Percentiles rank a stretch among this genome's conserved stretches.
Evolutionary conservation across 2,888 invertebrate species (phyloP).

Genomic region (Tinea semifulvella): DNA sequence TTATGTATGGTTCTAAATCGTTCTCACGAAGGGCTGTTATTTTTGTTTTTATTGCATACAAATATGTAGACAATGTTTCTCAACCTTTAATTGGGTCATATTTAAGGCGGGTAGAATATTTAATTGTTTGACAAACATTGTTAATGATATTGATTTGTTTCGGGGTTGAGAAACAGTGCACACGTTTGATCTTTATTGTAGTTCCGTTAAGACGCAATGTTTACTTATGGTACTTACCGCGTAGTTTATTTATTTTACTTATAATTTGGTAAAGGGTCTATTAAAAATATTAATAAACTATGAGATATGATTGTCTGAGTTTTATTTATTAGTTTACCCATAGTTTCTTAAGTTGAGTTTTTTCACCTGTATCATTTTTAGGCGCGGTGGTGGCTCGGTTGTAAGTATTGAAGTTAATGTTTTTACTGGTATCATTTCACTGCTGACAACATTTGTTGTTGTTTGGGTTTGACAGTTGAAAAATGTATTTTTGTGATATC

Average conservation of each 20-base stretch:
- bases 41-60: slow-evolving; percentile 47
- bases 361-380: too few relatives aligned
- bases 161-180: not conserved
- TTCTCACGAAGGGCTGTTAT: slow-evolving; percentile 40
- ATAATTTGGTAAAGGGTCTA: slow-evolving; percentile 68
- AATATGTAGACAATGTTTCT: slow-evolving; percentile 32
- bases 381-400: too few relatives aligned
- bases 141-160: not conserved
- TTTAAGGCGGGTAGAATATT: slow-evolving; percentile 37
- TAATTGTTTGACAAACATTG: slow-evolving; percentile 34
- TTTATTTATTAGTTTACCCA: too few relatives aligned
- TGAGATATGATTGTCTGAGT: not conserved
- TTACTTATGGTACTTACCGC: slow-evolving; percentile 56
- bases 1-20: slow-evolving; percentile 2
- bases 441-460: too few relatives aligned
- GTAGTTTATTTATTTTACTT: slow-evolving; percentile 66
- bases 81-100: not conserved
- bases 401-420: too few relatives aligned
- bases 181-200: slow-evolving; percentile 28
- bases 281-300: slow-evolving; percentile 60
- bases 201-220: slow-evolving; percentile 40
- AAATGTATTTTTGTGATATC: too few relatives aligned
- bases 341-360: too few relatives aligned
- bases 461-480: too few relatives aligned
- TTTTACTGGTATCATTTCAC: too few relatives aligned